These are phyloP conservation scores for Macrotrachela quadricornifera DNA, from an alignment of 1,140 invertebrate genomes.

Conservation along the genomic window DNA sequence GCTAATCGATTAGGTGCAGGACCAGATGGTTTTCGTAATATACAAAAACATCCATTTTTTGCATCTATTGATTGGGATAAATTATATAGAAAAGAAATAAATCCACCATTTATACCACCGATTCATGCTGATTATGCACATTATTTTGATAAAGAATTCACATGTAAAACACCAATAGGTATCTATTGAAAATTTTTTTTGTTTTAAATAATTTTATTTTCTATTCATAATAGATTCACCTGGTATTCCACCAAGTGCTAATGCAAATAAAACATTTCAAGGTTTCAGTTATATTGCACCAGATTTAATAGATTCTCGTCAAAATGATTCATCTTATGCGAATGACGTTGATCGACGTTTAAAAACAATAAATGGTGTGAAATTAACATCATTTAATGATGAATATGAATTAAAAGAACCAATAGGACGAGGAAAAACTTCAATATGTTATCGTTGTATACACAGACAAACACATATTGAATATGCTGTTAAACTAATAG, in stretches of 20 bases:
- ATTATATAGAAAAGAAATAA: constrained; percentile 57
- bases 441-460: constrained; percentile 59
- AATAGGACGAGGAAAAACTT: constrained; percentile 62
- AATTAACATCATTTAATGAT: no score
- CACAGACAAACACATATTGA: constrained; percentile 62
- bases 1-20: no score
- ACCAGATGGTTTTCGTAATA: constrained; percentile 56
- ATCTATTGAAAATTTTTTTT: no score
- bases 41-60: constrained; percentile 84
- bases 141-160: constrained; percentile 96
- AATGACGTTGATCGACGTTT: no score
- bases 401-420: no score
- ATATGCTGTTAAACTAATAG: constrained; percentile 72
- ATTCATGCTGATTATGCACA: constrained; percentile 81
- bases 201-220: no score
- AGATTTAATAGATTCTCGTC: constrained; percentile 37
- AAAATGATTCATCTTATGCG: no score
- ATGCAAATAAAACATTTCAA: constrained; percentile 85
- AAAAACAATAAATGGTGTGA: no score
- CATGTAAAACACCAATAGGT: constrained; percentile 61
- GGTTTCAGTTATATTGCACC: constrained; percentile 95
- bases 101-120: constrained; percentile 84
- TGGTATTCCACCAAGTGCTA: constrained; percentile 86
- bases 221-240: constrained; percentile 76
- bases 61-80: constrained; percentile 76